Percentiles rank a stretch among this genome's conserved stretches.
phyloP scores from a whole-genome alignment of 2,888 invertebrate species.

The Drosophila algonquin region DNA sequence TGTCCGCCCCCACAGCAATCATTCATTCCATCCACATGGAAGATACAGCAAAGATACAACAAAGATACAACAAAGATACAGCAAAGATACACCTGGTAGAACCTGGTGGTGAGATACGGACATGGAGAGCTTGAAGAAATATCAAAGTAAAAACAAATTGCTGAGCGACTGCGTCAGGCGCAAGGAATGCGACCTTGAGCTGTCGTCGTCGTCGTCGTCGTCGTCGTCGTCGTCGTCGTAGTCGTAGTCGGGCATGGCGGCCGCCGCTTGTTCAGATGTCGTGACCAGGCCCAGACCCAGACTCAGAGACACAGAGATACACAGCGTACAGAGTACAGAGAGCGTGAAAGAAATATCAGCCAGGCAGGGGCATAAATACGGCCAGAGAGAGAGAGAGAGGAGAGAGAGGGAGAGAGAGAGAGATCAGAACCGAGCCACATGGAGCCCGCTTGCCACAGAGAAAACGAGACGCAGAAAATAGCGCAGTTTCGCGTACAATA shows the following conservation, averaged over 20 bases:
- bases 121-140: background rate
- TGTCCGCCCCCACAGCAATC: constrained; percentile 42
- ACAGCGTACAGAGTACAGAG: constrained; percentile 40
- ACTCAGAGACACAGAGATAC: constrained; percentile 18
- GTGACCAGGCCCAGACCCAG: constrained; percentile 57
- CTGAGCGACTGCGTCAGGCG: constrained; percentile 70
- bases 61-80: background rate
- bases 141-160: constrained; percentile 56
- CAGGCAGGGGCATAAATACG: constrained; percentile 41
- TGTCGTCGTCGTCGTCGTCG: constrained; percentile 53
- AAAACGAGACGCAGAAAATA: constrained; percentile 55
- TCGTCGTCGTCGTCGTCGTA: constrained; percentile 16
- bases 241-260: constrained; percentile 12
- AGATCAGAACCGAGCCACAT: constrained; percentile 6
- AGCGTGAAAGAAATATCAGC: constrained; percentile 14
- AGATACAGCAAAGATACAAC: background rate
- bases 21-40: constrained; percentile 13
- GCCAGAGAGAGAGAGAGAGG: background rate
- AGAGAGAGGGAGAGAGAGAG: background rate
- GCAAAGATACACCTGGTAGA: background rate
- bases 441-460: constrained; percentile 37
- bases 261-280: constrained; percentile 58
- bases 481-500: constrained; percentile 67
- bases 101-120: background rate
- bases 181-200: constrained; percentile 78